A percentile compares a stretch with the other conserved stretches of the same genome.
phyloP scores from a whole-genome alignment of 2,888 invertebrate genomes.

The Stenurella melanura region DNA sequence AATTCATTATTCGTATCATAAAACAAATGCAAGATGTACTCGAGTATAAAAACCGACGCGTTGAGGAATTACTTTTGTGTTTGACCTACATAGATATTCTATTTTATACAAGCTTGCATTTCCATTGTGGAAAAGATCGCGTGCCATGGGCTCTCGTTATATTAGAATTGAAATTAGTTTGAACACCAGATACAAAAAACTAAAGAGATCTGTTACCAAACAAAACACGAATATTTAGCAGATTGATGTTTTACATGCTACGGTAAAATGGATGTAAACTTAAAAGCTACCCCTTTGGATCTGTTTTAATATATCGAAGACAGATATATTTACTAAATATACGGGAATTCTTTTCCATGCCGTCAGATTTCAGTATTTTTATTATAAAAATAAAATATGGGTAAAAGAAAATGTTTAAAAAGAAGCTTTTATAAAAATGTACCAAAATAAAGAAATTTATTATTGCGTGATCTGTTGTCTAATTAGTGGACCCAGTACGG shows the following conservation, averaged over 20 bases:
- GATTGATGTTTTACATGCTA: not conserved
- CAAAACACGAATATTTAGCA: not conserved
- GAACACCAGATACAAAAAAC: constrained; percentile 24
- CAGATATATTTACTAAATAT: no score
- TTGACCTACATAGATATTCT: constrained; percentile 38
- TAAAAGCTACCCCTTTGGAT: not conserved
- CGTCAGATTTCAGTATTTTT: no score
- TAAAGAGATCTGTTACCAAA: constrained; percentile 2
- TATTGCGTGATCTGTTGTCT: no score
- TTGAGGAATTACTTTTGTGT: constrained; percentile 30
- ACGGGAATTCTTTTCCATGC: no score
- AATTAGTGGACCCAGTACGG: no score
- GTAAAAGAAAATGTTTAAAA: no score
- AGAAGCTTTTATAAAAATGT: no score
- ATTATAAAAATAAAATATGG: no score
- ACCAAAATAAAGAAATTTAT: no score
- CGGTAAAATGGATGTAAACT: not conserved
- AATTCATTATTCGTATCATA: constrained; percentile 16
- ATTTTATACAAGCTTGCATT: constrained; percentile 15
- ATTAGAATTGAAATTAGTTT: constrained; percentile 28
- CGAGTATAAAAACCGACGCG: constrained; percentile 11
- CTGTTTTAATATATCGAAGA: no score
- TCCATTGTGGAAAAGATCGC: constrained; percentile 27
- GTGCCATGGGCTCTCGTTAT: constrained; percentile 25
- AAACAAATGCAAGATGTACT: constrained; percentile 14